Base-by-base conservation (phyloP, 2,113 vertebrate genomes). In the Thunnus maccoyii region DNA sequence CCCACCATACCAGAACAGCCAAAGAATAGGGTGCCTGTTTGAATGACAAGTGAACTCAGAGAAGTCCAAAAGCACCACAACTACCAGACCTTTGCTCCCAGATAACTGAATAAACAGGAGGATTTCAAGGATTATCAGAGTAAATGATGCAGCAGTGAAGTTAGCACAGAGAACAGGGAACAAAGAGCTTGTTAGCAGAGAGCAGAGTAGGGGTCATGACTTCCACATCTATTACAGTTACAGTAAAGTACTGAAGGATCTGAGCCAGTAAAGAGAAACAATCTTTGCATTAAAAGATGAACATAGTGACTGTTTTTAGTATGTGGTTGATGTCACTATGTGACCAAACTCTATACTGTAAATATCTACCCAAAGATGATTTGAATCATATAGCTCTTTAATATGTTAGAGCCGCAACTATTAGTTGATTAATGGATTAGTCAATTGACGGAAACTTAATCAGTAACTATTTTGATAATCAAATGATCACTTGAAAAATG, bases 171-270 rank as follows among this genome's bases (percentile, higher is more conserved):
- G 56, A 16, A 20, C 25, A 12, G 20, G 25, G 22, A 83, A 81
- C 69, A 70, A 69, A 82, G 32, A 76, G 47, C 61, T 61, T 81
- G 70, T 64, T 75, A 51, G 30, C 52, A 70, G 55, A 72, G 22
- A 62, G n/a, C 3, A 18, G 32, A 50, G 41, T 13, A 12, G 13
- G 15, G 41, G 65, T 78, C 30, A 66, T 14, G 22, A 57, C 46
- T 9, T 70, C 5, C 44, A 67, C 16, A 18, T 50, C 57, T 65
- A 63, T 55, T 74, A 58, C 20, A 27, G 58, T 74, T 30, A 68
- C 25, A 55, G 46, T n/a, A 82, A 64, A 60, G 46, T 68, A 56
- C 54, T 67, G 50, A 81, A 65, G 50, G 60, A 76, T 61, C 30
- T 0, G n/a, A 82, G 78, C 25, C 44, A 67, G 5, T 16, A 27